These are phyloP conservation scores for Darevskia nairensis DNA, from an alignment of 2,797 vertebrate genomes.

Conservation along the genomic window DNA sequence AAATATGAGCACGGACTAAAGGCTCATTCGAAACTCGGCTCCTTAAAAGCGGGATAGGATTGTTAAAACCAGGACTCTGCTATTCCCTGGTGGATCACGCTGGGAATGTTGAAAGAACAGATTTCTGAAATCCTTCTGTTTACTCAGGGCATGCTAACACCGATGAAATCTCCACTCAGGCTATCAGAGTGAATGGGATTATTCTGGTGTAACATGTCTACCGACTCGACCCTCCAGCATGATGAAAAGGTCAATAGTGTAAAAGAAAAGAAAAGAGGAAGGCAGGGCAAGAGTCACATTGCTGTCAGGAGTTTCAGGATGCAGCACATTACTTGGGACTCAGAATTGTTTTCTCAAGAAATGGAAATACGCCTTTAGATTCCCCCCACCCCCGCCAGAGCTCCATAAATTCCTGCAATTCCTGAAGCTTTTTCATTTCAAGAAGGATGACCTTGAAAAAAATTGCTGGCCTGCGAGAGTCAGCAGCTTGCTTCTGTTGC, in stretches of 20 bases:
- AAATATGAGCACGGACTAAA: not conserved
- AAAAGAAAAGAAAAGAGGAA: conserved; percentile 34
- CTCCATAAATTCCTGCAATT: conserved; percentile 42
- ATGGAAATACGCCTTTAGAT: not conserved
- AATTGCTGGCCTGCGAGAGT: not conserved
- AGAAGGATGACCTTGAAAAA: conserved; percentile 3
- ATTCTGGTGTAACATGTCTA: not conserved
- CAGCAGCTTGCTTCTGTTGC: not conserved
- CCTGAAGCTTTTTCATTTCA: conserved; percentile 16
- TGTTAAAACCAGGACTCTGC: not conserved
- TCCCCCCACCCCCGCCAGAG: not conserved
- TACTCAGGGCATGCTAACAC: not conserved
- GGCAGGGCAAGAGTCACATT: not conserved
- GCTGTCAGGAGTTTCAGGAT: conserved; percentile 14
- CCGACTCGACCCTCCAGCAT: conserved; percentile 5
- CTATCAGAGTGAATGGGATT: not conserved
- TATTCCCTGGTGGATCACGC: not conserved
- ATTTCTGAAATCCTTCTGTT: conserved; percentile 15
- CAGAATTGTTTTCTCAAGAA: not conserved
- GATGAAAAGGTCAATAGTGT: conserved; percentile 9
- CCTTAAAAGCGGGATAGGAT: no score
- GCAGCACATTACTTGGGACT: not conserved
- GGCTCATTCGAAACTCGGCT: not conserved
- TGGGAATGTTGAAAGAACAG: not conserved
- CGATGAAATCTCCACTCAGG: not conserved